Conservation (phyloP, 2,113 vertebrate species). For the Neotoma lepida region DNA sequence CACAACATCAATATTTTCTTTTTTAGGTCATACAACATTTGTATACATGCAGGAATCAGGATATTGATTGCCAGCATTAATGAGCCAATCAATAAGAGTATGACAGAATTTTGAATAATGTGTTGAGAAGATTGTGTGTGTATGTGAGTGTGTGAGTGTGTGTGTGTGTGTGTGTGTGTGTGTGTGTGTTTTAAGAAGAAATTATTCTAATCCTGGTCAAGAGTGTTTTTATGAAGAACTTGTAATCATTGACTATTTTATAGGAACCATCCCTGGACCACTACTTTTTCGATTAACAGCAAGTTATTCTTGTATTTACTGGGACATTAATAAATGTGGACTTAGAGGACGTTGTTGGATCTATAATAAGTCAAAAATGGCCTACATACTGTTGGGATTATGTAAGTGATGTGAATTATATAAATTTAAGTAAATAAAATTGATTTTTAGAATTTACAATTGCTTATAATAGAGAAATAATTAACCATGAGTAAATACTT, state of each 20-base stretch:
- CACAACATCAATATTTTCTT: background rate
- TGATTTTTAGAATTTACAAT: background rate
- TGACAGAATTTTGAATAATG: conserved; percentile 37
- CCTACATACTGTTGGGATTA: background rate
- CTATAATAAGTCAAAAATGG: conserved; percentile 55
- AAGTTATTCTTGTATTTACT: conserved; percentile 35
- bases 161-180: background rate
- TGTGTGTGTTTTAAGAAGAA: background rate
- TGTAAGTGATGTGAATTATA: conserved; percentile 69
- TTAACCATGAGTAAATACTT: conserved; percentile 9
- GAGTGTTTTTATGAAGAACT: conserved; percentile 36
- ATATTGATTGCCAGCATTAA: background rate
- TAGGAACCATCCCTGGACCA: conserved; percentile 64
- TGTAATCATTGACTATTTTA: conserved; percentile 30
- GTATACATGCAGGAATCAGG: background rate
- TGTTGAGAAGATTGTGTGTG: background rate
- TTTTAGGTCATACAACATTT: background rate
- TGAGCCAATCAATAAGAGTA: background rate
- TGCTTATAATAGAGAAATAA: conserved; percentile 5
- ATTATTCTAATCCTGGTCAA: conserved; percentile 10
- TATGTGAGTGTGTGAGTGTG: background rate
- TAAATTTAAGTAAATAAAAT: conserved; percentile 19
- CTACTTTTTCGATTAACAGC: background rate
- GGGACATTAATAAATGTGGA: background rate
- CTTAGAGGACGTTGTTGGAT: background rate